These are phyloP conservation scores for Pipistrellus pygmaeus DNA, from an alignment of 2,797 vertebrate species.

Conservation along the genomic window DNA sequence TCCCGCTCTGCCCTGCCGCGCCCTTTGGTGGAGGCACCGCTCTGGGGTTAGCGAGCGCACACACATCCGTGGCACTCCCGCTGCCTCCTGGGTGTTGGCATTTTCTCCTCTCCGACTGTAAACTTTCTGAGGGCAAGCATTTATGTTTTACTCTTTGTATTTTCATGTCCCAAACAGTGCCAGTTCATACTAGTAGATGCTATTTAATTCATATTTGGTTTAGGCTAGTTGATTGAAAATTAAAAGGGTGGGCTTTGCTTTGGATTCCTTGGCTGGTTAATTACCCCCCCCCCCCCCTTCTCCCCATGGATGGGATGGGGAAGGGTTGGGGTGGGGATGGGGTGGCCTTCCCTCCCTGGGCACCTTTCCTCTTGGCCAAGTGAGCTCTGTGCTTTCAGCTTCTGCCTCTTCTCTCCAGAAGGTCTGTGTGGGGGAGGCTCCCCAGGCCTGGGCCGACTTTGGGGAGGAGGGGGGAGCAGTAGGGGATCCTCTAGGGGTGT, in stretches of 20 bases:
- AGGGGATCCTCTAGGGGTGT: background rate
- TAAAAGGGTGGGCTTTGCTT: constrained; percentile 1
- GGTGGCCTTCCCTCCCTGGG: fast-evolving
- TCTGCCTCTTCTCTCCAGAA: background rate
- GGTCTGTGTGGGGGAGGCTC: background rate
- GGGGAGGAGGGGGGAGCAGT: background rate
- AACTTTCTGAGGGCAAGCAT: background rate
- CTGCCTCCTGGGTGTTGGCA: background rate
- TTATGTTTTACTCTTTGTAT: background rate
- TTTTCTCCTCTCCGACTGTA: background rate
- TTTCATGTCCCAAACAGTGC: background rate
- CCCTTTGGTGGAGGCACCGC: background rate
- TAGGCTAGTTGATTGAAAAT: background rate
- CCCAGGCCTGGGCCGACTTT: background rate
- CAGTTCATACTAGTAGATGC: background rate
- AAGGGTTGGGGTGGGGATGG: background rate
- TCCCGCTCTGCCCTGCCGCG: background rate
- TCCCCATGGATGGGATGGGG: background rate
- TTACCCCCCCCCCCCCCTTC: background rate
- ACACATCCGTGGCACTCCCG: background rate
- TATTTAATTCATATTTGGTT: background rate
- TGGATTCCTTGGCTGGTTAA: background rate
- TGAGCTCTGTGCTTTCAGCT: background rate
- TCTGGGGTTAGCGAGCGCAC: background rate
- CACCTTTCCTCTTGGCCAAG: background rate